These are phyloP conservation scores for Thereva nobilitata DNA, from an alignment of 2,888 invertebrate species.

Conservation along the genomic window DNA sequence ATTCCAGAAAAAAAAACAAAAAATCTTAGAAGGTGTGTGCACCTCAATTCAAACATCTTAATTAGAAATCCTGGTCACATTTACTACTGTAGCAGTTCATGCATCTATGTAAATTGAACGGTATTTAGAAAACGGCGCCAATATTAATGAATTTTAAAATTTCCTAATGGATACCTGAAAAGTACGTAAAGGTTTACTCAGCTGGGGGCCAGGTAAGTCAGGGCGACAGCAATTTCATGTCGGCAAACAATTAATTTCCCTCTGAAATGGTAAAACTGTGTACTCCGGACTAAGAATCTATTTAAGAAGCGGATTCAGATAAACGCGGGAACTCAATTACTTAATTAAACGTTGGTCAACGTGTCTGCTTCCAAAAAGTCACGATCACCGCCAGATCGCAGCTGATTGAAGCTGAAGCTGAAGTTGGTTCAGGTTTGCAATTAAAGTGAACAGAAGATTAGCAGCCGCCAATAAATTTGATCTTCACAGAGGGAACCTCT, in stretches of 20 bases:
- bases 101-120: too few relatives aligned
- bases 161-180: too few relatives aligned
- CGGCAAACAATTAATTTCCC: slow-evolving; percentile 42
- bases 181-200: too few relatives aligned
- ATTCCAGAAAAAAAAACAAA: too few relatives aligned
- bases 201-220: slow-evolving; percentile 1
- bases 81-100: too few relatives aligned
- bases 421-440: slow-evolving; percentile 23
- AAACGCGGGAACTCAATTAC: slow-evolving; percentile 41
- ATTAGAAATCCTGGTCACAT: too few relatives aligned
- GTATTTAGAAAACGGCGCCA: too few relatives aligned
- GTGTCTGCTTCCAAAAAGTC: slow-evolving; percentile 8
- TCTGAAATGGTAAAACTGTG: slow-evolving; percentile 40
- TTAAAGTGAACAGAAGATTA: slow-evolving; percentile 38
- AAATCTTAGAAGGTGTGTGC: too few relatives aligned
- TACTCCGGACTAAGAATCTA: slow-evolving; percentile 30
- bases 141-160: too few relatives aligned
- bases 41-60: too few relatives aligned
- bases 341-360: slow-evolving; percentile 39
- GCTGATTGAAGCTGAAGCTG: slow-evolving; percentile 32
- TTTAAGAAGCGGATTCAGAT: slow-evolving; percentile 38
- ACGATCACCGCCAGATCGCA: slow-evolving; percentile 22
- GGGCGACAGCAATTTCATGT: slow-evolving; percentile 39
- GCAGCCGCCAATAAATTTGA: slow-evolving; percentile 41
- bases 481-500: background rate